Evolutionary conservation across 2,888 invertebrate species (phyloP), one percentile per base, ranked within the genome.

Genomic region (Thelaira solivaga): DNA sequence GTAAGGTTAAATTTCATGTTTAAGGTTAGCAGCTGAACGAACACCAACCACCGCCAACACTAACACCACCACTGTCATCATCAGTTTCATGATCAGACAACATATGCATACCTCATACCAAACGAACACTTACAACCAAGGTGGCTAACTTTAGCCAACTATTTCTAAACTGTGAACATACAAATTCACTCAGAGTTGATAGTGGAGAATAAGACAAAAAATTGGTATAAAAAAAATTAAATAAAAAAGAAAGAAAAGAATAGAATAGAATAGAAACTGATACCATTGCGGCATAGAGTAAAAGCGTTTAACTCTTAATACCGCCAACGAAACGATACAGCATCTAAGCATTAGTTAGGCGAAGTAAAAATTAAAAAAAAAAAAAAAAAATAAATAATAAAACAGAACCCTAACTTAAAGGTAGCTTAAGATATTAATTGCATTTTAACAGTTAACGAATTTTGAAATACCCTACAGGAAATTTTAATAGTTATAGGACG

Each of bases 121-220:
- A 45, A 51, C 45, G 43, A 74, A 74, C 74, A 67, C 74, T 74
- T 74, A 74, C 73, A 67, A 61, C 36, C 20, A 74, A 67, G 74
- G 74, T 67, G 74, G 71, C 73, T 73, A 65, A 59, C 41, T 74
- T 61, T 45, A 24, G 61, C 59, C 41, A 74, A 67, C 74, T 67
- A 74, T 74, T 74, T 74, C 81, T 84, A 82, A 86, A 86, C 86
- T 86, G 85, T 84, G 85, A 86, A 86, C 86, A 86, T 85, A 86
- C 86, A 86, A 87, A 87, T 87, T 86, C 86, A 86, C 86, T 86
- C 86, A 86, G 84, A 83, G 83, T 83, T 86, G 87, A 86, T 86
- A 86, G 85, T 82, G 80, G 80, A 74, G 80, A 71, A 81, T 82
- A 78, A 80, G 78, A 51, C 24, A 59, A 16, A 26, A 6, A 45